These are phyloP conservation scores for Asarcornis scutulata DNA, from an alignment of 2,113 vertebrate species.

Conservation along the genomic window DNA sequence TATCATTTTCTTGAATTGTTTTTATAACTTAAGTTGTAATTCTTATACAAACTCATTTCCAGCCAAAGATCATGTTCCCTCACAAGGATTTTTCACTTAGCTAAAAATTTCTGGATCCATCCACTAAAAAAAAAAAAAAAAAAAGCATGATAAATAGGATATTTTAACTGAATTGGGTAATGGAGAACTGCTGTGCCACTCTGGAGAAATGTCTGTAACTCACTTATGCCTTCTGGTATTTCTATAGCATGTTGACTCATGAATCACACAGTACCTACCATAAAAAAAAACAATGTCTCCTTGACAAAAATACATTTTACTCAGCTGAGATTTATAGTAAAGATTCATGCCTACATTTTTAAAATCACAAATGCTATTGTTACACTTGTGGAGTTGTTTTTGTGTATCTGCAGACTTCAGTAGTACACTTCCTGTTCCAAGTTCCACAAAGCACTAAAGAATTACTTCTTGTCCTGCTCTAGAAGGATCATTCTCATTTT, in stretches of 20 bases:
- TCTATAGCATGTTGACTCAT: conserved; percentile 64
- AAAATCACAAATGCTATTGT: conserved; percentile 33
- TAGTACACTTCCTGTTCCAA: neutral
- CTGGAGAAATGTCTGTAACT: conserved; percentile 67
- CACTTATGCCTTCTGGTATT: conserved; percentile 66
- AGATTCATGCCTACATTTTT: conserved; percentile 38
- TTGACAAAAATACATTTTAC: conserved; percentile 43
- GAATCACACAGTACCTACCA: conserved; percentile 60
- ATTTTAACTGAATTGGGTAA: conserved; percentile 66
- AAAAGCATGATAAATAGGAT: conserved; percentile 34
- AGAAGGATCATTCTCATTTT: neutral
- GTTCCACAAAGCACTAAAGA: neutral
- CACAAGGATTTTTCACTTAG: conserved; percentile 16
- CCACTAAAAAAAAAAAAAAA: neutral
- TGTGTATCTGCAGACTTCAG: neutral
- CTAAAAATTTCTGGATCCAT: conserved; percentile 46
- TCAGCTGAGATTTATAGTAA: conserved; percentile 49
- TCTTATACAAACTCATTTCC: conserved; percentile 49
- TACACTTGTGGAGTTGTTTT: neutral
- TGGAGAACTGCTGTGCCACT: conserved; percentile 58
- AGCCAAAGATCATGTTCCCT: conserved; percentile 1
- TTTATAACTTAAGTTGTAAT: neutral
- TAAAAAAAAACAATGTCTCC: conserved; percentile 38
- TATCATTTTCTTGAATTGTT: conserved; percentile 29
- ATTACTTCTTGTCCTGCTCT: neutral